Evolutionary conservation across 2,888 invertebrate species (phyloP).

Genomic region (Linnaemya vulpina): DNA sequence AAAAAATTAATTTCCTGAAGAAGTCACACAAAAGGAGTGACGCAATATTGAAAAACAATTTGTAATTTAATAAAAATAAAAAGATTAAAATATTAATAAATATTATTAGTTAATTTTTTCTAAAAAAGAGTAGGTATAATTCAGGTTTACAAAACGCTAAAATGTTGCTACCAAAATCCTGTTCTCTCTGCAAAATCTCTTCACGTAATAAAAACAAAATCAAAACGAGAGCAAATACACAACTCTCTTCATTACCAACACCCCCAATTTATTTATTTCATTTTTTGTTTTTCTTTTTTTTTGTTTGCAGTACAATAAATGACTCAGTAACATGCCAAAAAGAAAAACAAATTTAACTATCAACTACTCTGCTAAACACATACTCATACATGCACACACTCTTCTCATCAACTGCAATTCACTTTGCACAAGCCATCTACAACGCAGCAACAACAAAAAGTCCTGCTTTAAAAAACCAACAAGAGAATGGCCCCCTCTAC

Average conservation of each 20-base stretch:
- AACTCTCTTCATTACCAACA: conserved; percentile 48
- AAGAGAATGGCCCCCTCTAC: conserved; percentile 19
- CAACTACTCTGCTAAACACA: conserved; percentile 1
- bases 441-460: too few relatives aligned
- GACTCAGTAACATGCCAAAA: conserved; percentile 44
- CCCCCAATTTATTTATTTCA: conserved; percentile 24
- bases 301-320: conserved; percentile 18
- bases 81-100: too few relatives aligned
- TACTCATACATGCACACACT: neutral
- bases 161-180: conserved; percentile 1
- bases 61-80: too few relatives aligned
- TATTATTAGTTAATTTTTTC: too few relatives aligned
- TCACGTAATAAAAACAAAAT: neutral
- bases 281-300: conserved; percentile 9
- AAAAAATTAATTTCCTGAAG: too few relatives aligned
- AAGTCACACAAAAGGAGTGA: too few relatives aligned
- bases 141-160: neutral
- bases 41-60: too few relatives aligned
- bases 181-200: neutral
- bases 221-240: neutral
- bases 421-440: neutral
- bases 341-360: conserved; percentile 38
- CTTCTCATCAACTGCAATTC: neutral
- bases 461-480: conserved; percentile 27
- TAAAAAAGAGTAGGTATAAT: too few relatives aligned